A percentile compares a stretch with the other conserved stretches of the same genome.
Conservation (phyloP, 2,888 invertebrate genomes). For the Sphaerophoria rueppellii region DNA sequence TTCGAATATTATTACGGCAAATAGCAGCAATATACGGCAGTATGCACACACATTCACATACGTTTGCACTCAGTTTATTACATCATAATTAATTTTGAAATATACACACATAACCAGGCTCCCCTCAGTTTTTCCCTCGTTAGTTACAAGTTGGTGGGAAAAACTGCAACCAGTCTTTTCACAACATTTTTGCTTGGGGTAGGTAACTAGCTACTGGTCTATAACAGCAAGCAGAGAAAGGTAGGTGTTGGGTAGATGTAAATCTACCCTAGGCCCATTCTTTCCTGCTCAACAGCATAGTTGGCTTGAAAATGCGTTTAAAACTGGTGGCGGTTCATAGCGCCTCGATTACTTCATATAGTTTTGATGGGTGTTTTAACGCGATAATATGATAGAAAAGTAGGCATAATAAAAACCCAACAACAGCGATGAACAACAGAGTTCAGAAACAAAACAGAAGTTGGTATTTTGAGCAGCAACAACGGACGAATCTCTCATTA, state of each 20-base stretch:
- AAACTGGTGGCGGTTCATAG: constrained; percentile 39
- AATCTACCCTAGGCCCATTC: no score
- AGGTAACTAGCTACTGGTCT: background rate
- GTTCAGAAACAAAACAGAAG: constrained; percentile 22
- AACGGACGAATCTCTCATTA: background rate
- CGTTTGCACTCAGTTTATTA: constrained; percentile 68
- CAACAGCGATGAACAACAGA: constrained; percentile 1
- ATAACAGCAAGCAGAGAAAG: background rate
- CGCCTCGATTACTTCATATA: constrained; percentile 58
- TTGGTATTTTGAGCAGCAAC: constrained; percentile 3
- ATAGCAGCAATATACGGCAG: background rate
- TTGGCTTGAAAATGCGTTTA: constrained; percentile 54
- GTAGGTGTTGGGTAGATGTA: background rate
- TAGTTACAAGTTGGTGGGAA: constrained; percentile 51
- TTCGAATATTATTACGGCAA: constrained; percentile 10
- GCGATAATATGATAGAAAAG: constrained; percentile 72
- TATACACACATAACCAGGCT: constrained; percentile 36
- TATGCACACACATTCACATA: constrained; percentile 37
- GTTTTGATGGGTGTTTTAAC: constrained; percentile 68
- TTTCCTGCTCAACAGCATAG: constrained; percentile 5
- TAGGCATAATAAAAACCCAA: background rate
- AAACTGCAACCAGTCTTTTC: constrained; percentile 57
- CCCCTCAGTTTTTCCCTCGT: constrained; percentile 39
- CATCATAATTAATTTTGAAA: constrained; percentile 73
- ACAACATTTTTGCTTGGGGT: constrained; percentile 28